Evolutionary conservation across 2,113 vertebrate species (phyloP).

Genomic region (Ranitomeya variabilis): DNA sequence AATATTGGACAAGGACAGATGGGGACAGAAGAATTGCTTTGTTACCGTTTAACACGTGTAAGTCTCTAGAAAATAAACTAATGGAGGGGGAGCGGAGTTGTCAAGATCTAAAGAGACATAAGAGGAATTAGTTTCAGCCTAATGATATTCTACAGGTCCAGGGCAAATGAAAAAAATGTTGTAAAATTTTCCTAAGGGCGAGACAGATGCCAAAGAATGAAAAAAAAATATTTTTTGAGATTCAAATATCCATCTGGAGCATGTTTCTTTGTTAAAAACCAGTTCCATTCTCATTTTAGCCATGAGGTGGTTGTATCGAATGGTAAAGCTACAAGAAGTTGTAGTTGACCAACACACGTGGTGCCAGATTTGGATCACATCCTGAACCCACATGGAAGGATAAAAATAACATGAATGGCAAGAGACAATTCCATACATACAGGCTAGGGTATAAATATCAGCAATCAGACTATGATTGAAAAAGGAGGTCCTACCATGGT

Average conservation of each 20-base stretch:
- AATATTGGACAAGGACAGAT: slow-evolving; percentile 69
- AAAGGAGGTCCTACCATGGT: background rate
- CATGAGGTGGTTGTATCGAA: background rate
- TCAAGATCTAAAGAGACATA: background rate
- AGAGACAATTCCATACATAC: background rate
- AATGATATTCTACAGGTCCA: background rate
- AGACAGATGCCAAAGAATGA: background rate
- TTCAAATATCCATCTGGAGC: background rate
- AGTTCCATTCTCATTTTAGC: background rate
- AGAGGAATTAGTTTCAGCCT: background rate
- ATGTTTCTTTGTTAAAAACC: background rate
- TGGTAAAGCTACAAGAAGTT: background rate
- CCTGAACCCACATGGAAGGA: background rate
- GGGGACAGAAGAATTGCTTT: slow-evolving; percentile 59
- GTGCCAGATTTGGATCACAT: background rate
- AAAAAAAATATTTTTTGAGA: background rate
- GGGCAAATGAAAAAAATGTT: background rate
- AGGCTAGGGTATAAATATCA: background rate
- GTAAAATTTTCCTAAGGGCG: background rate
- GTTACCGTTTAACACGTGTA: slow-evolving; percentile 24
- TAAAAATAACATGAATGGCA: background rate
- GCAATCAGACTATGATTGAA: background rate
- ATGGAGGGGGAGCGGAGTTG: background rate
- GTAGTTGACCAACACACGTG: background rate
- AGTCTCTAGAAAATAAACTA: background rate